These are phyloP conservation scores for Hirtodrosophila histrioides DNA, from an alignment of 2,888 invertebrate genomes.

Conservation along the genomic window DNA sequence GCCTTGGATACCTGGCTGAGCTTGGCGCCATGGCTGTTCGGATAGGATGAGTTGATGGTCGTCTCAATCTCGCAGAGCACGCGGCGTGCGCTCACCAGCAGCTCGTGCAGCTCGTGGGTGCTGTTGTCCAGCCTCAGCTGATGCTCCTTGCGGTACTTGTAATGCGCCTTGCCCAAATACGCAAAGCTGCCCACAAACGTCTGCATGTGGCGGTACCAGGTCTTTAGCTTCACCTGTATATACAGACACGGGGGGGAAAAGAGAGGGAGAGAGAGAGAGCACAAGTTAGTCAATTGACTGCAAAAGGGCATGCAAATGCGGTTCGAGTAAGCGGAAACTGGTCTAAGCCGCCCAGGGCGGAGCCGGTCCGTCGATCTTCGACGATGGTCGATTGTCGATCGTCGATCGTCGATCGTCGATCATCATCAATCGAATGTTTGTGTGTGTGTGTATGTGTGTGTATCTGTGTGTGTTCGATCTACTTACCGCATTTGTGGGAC, in stretches of 20 bases:
- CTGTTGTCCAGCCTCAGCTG: conserved; percentile 44
- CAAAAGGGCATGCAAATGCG: conserved; percentile 46
- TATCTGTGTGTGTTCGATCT: conserved; percentile 3
- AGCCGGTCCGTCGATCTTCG: conserved; percentile 56
- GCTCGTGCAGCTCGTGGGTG: conserved; percentile 71
- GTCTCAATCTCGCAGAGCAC: conserved; percentile 82
- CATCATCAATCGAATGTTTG: too few species aligned
- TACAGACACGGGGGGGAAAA: not conserved
- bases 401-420: conserved; percentile 1
- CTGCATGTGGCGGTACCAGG: conserved; percentile 82
- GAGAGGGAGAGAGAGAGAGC: conserved; percentile 14
- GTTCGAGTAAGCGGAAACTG: conserved; percentile 42
- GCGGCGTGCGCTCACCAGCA: conserved; percentile 74
- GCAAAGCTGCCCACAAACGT: conserved; percentile 81
- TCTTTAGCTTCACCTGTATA: conserved; percentile 76
- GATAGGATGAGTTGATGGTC: conserved; percentile 77
- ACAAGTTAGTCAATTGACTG: conserved; percentile 10
- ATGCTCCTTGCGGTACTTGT: conserved; percentile 64
- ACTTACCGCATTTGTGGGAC: conserved; percentile 75
- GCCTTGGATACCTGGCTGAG: conserved; percentile 52
- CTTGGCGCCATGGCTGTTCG: conserved; percentile 54
- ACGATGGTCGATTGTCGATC: conserved; percentile 1
- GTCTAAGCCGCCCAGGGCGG: conserved; percentile 66
- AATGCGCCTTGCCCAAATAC: conserved; percentile 73
- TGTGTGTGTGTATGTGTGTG: too few species aligned